Evolutionary conservation across 2,113 vertebrate species (phyloP).

Genomic region (Athene noctua): DNA sequence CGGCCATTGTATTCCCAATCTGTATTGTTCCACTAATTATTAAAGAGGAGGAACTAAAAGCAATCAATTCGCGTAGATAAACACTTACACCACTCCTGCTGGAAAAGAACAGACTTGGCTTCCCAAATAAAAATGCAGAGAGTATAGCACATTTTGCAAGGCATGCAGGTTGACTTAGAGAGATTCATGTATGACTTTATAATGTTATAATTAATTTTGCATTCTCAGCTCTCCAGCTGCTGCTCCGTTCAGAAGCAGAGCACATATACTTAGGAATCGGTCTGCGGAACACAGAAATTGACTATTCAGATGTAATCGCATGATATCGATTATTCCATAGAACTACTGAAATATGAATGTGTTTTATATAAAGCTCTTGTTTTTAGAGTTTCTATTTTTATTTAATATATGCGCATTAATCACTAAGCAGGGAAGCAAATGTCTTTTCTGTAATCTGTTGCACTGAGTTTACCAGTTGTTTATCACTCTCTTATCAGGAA

Average conservation of each 20-base stretch:
- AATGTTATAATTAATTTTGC: conserved; percentile 57
- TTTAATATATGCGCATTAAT: conserved; percentile 56
- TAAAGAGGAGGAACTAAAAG: conserved; percentile 45
- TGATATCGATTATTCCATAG: conserved; percentile 58
- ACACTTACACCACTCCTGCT: neutral
- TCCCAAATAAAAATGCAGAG: conserved; percentile 16
- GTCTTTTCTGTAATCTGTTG: conserved; percentile 17
- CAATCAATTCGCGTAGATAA: neutral
- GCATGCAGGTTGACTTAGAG: conserved; percentile 8
- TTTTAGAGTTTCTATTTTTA: conserved; percentile 42
- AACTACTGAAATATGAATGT: conserved; percentile 56
- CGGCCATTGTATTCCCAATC: conserved; percentile 46
- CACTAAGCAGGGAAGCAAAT: conserved; percentile 24
- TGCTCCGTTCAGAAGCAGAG: conserved; percentile 34
- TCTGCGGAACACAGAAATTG: conserved; percentile 26
- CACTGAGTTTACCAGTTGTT: conserved; percentile 38
- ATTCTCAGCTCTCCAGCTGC: conserved; percentile 2
- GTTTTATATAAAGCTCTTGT: conserved; percentile 34
- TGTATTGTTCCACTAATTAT: conserved; percentile 60
- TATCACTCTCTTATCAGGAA: conserved; percentile 63
- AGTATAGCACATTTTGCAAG: neutral
- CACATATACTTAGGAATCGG: conserved; percentile 20
- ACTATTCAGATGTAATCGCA: conserved; percentile 37
- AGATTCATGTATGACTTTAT: conserved; percentile 30
- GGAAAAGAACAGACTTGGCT: neutral